These are phyloP conservation scores for Monomorium pharaonis DNA, from an alignment of 1,140 invertebrate genomes.

Conservation along the genomic window DNA sequence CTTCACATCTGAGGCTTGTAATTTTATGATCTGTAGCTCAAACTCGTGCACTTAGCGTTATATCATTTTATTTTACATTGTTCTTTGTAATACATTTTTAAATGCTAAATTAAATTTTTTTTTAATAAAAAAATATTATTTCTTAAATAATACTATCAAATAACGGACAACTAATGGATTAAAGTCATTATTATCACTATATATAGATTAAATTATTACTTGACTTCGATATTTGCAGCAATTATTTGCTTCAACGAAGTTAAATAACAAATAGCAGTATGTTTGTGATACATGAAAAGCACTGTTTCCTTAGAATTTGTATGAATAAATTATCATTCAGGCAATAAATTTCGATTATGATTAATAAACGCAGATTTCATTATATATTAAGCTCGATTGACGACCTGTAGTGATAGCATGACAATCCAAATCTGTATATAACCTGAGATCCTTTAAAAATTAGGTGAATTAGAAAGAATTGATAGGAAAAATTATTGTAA, in stretches of 20 bases:
- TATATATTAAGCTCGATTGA: constrained; percentile 42
- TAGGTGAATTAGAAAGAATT: constrained; percentile 19
- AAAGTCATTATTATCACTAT: background rate
- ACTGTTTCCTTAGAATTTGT: constrained; percentile 44
- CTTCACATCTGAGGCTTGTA: constrained; percentile 55
- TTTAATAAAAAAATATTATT: background rate
- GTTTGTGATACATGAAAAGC: constrained; percentile 48
- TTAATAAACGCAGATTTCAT: constrained; percentile 45
- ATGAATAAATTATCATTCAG: constrained; percentile 46
- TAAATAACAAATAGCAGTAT: constrained; percentile 49
- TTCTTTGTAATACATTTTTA: background rate
- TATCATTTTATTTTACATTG: constrained; percentile 11
- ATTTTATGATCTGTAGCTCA: constrained; percentile 48
- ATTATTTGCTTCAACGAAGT: constrained; percentile 53
- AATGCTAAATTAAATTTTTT: background rate
- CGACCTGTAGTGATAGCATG: constrained; percentile 43
- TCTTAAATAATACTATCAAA: background rate
- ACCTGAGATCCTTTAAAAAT: constrained; percentile 18
- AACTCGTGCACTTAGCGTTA: background rate
- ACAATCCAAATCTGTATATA: constrained; percentile 51
- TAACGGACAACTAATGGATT: background rate
- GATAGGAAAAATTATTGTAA: background rate
- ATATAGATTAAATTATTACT: background rate
- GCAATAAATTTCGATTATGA: constrained; percentile 49
- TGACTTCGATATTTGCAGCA: constrained; percentile 17